Evolutionary conservation across 2,797 vertebrate genomes (phyloP).

Genomic region (Poecile montanus): DNA sequence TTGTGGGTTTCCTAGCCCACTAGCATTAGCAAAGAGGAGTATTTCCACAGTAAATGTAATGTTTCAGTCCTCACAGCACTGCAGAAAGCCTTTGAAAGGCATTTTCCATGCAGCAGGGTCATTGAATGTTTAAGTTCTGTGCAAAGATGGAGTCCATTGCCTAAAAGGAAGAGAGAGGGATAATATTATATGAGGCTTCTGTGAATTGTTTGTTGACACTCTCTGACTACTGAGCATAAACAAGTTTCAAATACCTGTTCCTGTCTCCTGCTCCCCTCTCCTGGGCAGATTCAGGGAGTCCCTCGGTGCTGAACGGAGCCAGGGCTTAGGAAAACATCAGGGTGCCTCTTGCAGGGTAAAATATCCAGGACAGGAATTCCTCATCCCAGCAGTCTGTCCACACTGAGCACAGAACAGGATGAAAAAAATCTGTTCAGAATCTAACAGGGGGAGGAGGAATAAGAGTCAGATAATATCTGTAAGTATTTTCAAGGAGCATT

Average conservation of each 20-base stretch:
- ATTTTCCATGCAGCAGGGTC: not conserved
- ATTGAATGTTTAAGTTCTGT: not conserved
- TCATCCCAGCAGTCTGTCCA: not conserved
- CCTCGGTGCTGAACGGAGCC: not conserved
- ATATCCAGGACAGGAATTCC: not conserved
- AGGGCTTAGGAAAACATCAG: constrained; percentile 41
- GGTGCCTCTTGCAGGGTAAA: constrained; percentile 3
- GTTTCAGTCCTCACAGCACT: not conserved
- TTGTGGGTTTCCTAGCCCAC: not conserved
- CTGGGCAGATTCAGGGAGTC: not conserved
- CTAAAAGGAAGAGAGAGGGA: not conserved
- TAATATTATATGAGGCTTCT: not conserved
- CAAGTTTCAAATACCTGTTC: not conserved
- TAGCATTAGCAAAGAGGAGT: not conserved
- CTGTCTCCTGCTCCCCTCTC: not conserved
- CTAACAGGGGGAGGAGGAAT: not conserved
- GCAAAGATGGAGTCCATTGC: not conserved
- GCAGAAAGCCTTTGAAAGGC: not conserved
- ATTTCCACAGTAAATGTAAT: not conserved
- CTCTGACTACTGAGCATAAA: not conserved
- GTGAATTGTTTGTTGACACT: not conserved
- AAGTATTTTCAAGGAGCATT: not conserved
- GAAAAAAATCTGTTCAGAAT: not conserved
- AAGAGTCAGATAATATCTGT: constrained; percentile 21
- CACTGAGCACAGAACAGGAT: not conserved